A percentile compares a stretch with the other conserved stretches of the same genome.
Conservation (phyloP, 2,888 invertebrate species). For the Penaeus monodon region DNA sequence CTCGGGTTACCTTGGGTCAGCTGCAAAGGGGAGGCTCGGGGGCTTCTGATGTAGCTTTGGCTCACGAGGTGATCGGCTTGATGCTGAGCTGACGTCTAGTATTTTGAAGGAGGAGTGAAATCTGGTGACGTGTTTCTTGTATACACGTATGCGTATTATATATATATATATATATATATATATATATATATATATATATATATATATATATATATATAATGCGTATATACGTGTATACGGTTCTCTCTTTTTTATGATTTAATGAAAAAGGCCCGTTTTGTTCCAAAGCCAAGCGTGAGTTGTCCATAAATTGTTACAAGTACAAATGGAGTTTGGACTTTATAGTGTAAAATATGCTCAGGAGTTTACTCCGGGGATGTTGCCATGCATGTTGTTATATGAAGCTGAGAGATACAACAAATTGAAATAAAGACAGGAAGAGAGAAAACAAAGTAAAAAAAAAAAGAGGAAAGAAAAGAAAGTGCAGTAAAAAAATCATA, state of each 20-base stretch:
- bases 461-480: slow-evolving; percentile 3
- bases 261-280: no score
- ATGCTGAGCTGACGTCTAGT: no score
- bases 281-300: no score
- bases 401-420: slow-evolving; percentile 1
- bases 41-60: not conserved
- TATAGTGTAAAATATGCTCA: not conserved
- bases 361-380: slow-evolving; percentile 11
- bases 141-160: no score
- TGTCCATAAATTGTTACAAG: not conserved
- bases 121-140: no score
- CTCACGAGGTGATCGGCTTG: no score
- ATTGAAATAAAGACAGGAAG: slow-evolving; percentile 1
- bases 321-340: not conserved
- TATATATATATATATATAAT: no score
- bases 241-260: no score
- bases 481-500: not conserved
- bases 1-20: not conserved
- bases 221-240: no score
- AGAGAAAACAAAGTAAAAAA: slow-evolving; percentile 1
- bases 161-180: no score
- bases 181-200: no score
- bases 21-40: not conserved
- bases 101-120: no score
- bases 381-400: slow-evolving; percentile 34